Percentiles rank a stretch among this genome's conserved stretches.
Conservation (phyloP, 2,888 invertebrate genomes). For the Pocota personata region DNA sequence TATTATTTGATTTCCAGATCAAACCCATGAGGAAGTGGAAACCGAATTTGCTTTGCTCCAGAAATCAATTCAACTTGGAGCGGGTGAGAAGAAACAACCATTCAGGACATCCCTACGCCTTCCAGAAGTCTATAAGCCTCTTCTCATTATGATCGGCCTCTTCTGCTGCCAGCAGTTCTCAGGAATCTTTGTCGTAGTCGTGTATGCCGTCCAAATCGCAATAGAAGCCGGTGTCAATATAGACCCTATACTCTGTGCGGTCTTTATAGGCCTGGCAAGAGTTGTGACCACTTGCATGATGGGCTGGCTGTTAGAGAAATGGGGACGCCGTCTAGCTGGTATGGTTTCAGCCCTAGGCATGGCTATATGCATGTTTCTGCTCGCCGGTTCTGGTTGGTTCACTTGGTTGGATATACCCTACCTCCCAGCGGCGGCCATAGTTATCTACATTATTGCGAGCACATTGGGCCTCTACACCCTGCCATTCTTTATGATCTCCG, state of each 20-base stretch:
- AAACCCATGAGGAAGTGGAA: slow-evolving; percentile 78
- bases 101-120: slow-evolving; percentile 77
- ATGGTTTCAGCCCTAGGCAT: slow-evolving; percentile 87
- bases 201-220: slow-evolving; percentile 88
- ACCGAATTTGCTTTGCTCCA: slow-evolving; percentile 78
- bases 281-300: slow-evolving; percentile 86
- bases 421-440: slow-evolving; percentile 78
- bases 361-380: slow-evolving; percentile 84
- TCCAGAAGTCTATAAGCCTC: slow-evolving; percentile 82
- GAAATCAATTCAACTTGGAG: slow-evolving; percentile 77
- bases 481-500: slow-evolving; percentile 90
- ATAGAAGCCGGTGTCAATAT: slow-evolving; percentile 85
- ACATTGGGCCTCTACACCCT: slow-evolving; percentile 85
- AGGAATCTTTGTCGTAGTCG: slow-evolving; percentile 88
- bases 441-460: slow-evolving; percentile 83
- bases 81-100: slow-evolving; percentile 77
- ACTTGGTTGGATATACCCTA: slow-evolving; percentile 77
- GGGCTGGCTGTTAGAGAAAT: slow-evolving; percentile 86
- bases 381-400: slow-evolving; percentile 83
- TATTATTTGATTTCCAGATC: slow-evolving; percentile 71
- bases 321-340: slow-evolving; percentile 86
- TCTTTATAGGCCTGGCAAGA: slow-evolving; percentile 86
- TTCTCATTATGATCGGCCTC: slow-evolving; percentile 85
- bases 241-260: slow-evolving; percentile 87
- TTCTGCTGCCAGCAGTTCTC: slow-evolving; percentile 88